Conservation (phyloP, 2,888 invertebrate species). For the Caenorhabditis japonica region DNA sequence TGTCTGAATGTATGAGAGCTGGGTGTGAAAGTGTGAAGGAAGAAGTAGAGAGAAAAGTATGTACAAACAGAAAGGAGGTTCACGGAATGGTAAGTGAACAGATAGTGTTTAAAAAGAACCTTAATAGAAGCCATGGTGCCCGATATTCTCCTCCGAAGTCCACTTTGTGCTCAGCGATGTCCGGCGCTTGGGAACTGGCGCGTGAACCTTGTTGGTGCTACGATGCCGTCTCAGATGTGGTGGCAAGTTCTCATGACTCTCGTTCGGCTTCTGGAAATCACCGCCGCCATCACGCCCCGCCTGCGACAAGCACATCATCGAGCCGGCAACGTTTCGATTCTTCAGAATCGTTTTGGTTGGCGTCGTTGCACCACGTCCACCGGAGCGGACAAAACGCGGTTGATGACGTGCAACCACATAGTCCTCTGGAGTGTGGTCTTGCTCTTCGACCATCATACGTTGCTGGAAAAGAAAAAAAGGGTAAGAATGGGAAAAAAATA, state of each 20-base stretch:
- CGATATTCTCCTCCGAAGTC: slow-evolving; percentile 53
- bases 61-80: slow-evolving; percentile 52
- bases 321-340: slow-evolving; percentile 49
- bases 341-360: slow-evolving; percentile 47
- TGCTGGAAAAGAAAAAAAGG: slow-evolving; percentile 25
- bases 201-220: slow-evolving; percentile 3
- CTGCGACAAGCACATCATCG: slow-evolving; percentile 52
- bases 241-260: slow-evolving; percentile 36
- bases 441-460: slow-evolving; percentile 35
- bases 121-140: slow-evolving; percentile 31
- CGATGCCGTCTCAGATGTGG: slow-evolving; percentile 38
- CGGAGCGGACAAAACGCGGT: slow-evolving; percentile 24
- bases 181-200: slow-evolving; percentile 30
- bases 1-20: slow-evolving; percentile 13
- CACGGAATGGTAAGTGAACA: slow-evolving; percentile 26
- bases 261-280: slow-evolving; percentile 32
- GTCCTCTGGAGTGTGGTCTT: slow-evolving; percentile 48
- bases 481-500: neutral
- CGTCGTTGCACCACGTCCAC: slow-evolving; percentile 22
- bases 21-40: slow-evolving; percentile 1
- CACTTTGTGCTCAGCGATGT: slow-evolving; percentile 46
- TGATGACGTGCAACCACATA: slow-evolving; percentile 32
- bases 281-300: slow-evolving; percentile 42
- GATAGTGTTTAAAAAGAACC: neutral
- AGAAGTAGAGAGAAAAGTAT: slow-evolving; percentile 27